Evolutionary conservation across 2,888 invertebrate species (phyloP).

Genomic region (Apamea sordens): DNA sequence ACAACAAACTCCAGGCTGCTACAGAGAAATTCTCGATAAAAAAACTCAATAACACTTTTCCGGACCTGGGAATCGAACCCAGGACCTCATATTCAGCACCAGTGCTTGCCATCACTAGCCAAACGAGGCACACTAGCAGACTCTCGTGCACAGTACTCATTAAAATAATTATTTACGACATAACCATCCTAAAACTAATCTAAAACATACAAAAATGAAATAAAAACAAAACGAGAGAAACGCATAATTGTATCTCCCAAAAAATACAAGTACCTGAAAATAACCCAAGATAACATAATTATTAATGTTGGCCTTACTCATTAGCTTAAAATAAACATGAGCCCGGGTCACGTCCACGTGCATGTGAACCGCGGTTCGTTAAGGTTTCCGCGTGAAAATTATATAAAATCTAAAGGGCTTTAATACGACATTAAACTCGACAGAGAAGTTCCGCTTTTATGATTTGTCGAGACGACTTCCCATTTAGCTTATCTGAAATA

Average conservation of each 20-base stretch:
- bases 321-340: conserved; percentile 61
- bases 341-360: conserved; percentile 65
- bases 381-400: conserved; percentile 67
- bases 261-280: conserved; percentile 37
- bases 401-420: conserved; percentile 64
- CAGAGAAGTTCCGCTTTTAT: conserved; percentile 36
- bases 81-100: neutral
- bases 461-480: conserved; percentile 36
- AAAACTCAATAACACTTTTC: neutral
- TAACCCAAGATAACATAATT: conserved; percentile 49
- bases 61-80: neutral
- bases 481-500: conserved; percentile 14
- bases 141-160: neutral
- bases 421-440: conserved; percentile 32
- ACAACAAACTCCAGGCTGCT: neutral
- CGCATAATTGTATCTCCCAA: conserved; percentile 23
- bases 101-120: neutral
- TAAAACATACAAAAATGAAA: conserved; percentile 3
- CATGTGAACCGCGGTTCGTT: conserved; percentile 69
- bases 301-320: conserved; percentile 57
- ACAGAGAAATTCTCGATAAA: neutral
- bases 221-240: conserved; percentile 23
- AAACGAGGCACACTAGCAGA: neutral
- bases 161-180: neutral
- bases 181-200: neutral